phyloP scores from a whole-genome alignment of 1,140 invertebrate species.

The Heliothis virescens region DNA sequence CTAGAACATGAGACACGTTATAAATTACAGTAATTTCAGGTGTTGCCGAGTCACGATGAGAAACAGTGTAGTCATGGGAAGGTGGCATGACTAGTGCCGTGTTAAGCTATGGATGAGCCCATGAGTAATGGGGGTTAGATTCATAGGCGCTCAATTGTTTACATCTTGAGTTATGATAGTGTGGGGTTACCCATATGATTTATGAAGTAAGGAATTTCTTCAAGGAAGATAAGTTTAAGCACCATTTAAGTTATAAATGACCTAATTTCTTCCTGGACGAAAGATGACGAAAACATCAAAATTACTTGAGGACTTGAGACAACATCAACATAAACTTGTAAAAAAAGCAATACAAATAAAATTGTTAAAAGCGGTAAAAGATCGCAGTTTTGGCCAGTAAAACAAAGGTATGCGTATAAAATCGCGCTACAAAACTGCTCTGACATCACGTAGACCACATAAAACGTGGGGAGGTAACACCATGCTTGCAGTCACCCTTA shows the following conservation, averaged over 20 bases:
- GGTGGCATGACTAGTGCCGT: neutral
- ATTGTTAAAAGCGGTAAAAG: slow-evolving; percentile 9
- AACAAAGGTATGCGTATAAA: slow-evolving; percentile 22
- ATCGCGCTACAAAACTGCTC: slow-evolving; percentile 8
- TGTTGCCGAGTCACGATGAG: neutral
- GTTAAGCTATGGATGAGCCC: slow-evolving; percentile 25
- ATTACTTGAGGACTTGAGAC: too few species aligned
- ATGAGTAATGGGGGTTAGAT: slow-evolving; percentile 11
- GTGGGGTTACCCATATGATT: neutral
- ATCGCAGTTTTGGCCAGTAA: neutral
- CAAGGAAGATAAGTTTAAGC: too few species aligned
- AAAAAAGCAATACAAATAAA: slow-evolving; percentile 31
- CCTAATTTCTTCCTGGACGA: too few species aligned
- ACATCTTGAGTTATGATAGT: slow-evolving; percentile 24
- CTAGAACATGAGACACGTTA: neutral
- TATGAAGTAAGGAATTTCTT: neutral
- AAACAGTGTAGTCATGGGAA: too few species aligned
- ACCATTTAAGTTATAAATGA: too few species aligned
- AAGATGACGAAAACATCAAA: too few species aligned
- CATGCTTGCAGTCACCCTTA: slow-evolving; percentile 4
- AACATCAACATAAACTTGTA: neutral
- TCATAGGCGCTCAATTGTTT: slow-evolving; percentile 21
- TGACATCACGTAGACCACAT: slow-evolving; percentile 16
- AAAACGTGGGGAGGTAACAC: slow-evolving; percentile 21
- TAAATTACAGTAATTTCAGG: slow-evolving; percentile 20